These are phyloP conservation scores for Mesaphorura yosii DNA, from an alignment of 1,140 invertebrate genomes.

Conservation along the genomic window DNA sequence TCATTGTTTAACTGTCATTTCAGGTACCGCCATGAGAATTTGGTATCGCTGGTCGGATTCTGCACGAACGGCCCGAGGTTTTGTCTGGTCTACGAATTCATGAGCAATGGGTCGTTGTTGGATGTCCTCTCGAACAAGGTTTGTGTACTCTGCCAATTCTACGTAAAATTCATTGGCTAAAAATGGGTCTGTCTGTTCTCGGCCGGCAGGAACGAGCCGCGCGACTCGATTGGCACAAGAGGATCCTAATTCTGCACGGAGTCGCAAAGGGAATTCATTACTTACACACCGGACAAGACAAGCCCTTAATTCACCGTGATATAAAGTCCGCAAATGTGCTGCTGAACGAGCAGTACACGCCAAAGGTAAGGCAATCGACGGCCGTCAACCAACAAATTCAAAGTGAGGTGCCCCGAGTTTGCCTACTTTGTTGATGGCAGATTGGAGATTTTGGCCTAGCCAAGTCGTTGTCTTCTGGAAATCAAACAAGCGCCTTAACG, in stretches of 20 bases:
- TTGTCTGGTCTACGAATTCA: constrained; percentile 57
- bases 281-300: constrained; percentile 45
- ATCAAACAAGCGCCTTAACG: constrained; percentile 36
- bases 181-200: too few species aligned
- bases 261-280: constrained; percentile 50
- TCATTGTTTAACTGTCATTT: constrained; percentile 20
- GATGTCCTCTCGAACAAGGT: constrained; percentile 43
- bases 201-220: neutral
- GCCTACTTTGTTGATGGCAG: constrained; percentile 37
- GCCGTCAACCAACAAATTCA: neutral
- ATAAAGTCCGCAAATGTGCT: constrained; percentile 66
- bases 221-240: constrained; percentile 38
- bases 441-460: constrained; percentile 62
- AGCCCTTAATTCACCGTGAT: constrained; percentile 56
- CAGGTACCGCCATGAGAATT: constrained; percentile 52
- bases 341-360: constrained; percentile 46
- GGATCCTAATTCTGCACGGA: constrained; percentile 48
- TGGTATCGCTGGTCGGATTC: constrained; percentile 53
- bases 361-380: constrained; percentile 48
- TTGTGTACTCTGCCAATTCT: too few species aligned
- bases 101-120: constrained; percentile 54
- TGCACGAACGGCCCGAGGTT: constrained; percentile 36
- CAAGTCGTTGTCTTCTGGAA: constrained; percentile 40
- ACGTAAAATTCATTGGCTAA: too few species aligned
- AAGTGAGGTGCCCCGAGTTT: neutral